Base-by-base conservation (phyloP, 2,797 vertebrate genomes). In the Darevskia nairensis region DNA sequence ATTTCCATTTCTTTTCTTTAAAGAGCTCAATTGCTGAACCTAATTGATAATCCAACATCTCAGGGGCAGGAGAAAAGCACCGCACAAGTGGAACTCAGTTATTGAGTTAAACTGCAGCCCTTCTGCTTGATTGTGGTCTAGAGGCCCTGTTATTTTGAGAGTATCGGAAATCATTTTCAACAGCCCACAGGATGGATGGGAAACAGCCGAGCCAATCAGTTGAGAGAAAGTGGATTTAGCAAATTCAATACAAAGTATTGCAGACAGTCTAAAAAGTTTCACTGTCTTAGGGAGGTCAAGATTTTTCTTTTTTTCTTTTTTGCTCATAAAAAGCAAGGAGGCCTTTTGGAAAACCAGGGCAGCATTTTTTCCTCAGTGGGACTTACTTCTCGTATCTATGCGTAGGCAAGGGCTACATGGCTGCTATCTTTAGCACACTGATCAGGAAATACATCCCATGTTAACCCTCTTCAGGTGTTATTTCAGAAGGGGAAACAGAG, bases 151-250 rank as follows among this genome's bases (percentile, higher is more conserved):
- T 81, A 91, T 91, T 89, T 86, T 89, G 78, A 88, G 89, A 90
- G 82, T 91, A 94, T 92, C 93, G 94, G 90, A 95, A 95, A 94
- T 95, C 76, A 89, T 94, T 96, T 93, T 87, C 29, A n/a, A n/a
- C 82, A 85, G 35, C 82, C 92, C 90, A 90, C 85, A 90, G 84
- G 84, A 92, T 80, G 72, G 77, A 91, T 89, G 88, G 87, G 89
- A 92, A 95, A 90, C 80, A 89, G 88, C 59, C 41, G 46, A 92
- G 82, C 90, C 89, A 86, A 87, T 93, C 88, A 92, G 78, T 76
- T 21, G 81, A 88, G 93, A 87, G 55, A 81, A 55, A 83, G 72
- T 85, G 55, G 89, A 86, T 91, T 93, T 64, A 32, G 82, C 46
- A 79, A 94, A 92, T 90, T 94, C 89, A 91, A 39, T 91, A 86